Base-by-base conservation (phyloP, 2,113 vertebrate genomes). In the Mesembrinibis cayennensis region DNA sequence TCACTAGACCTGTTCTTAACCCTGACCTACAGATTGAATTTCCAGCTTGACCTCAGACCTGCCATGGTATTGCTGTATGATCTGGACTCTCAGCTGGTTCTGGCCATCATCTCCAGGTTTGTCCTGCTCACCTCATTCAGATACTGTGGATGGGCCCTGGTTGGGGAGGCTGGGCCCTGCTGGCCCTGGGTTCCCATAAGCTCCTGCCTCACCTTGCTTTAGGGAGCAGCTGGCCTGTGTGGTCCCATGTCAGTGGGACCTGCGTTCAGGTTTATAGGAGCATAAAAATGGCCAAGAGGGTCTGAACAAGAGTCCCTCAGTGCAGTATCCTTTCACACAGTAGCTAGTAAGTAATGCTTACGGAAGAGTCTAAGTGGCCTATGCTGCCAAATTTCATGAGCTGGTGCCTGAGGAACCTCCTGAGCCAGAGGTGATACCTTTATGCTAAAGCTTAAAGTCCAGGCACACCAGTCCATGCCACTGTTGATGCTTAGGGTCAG, bases 231-330 rank as follows among this genome's bases (percentile, higher is more conserved):
- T 52, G 22, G 29, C 2, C 13, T 63, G 4, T 32, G 23, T 45
- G 19, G 7, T 55, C 15, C 47, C 0, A 1, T 56, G 40, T 10
- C 3, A 58, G 27, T 0, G 0, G 22, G n/a, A 59, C 2, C 2
- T 34, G 10, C 5, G 15, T 90, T 77, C 77, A 63, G 2, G 22
- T 50, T 95, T 89, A 13, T 7, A 70, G 44, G 19, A 65, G 10
- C 25, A 56, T 52, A 32, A 82, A 76, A 65, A 71, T 16, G 8
- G 25, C 15, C 2, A 42, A 49, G 25, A 13, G 6, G 10, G 9
- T 21, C 55, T 86, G 61, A 61, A n/a, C 12, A 21, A 70, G 44
- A 52, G 47, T 49, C 15, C 7, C 10, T 12, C 10, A 45, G 20
- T 38, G 27, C 34, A 22, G 9, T 23, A 9, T 32, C 25, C 10